Percentiles rank a stretch among this genome's conserved stretches.
Conservation (phyloP, 2,888 invertebrate genomes). For the Gryllus longicercus region DNA sequence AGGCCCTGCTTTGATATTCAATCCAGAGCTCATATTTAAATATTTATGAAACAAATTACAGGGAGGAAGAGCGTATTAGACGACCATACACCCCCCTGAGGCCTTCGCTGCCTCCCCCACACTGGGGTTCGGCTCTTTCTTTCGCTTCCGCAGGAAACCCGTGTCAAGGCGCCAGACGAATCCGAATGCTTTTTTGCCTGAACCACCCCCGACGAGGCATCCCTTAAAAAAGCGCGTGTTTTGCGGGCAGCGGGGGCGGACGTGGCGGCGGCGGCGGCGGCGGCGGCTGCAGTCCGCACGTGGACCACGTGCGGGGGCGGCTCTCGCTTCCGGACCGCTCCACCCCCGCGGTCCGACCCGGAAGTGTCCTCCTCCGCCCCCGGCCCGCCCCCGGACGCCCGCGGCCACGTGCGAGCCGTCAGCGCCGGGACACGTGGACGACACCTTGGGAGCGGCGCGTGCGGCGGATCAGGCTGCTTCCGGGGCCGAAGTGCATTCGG, state of each 20-base stretch:
- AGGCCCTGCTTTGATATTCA: neutral
- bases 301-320: conserved; percentile 4
- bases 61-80: neutral
- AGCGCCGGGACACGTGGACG: conserved; percentile 9
- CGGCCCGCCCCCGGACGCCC: neutral
- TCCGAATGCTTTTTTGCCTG: conserved; percentile 17
- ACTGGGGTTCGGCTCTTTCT: neutral
- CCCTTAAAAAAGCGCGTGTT: conserved; percentile 3
- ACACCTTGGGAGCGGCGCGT: neutral
- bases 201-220: neutral
- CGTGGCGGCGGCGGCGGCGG: neutral
- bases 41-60: neutral
- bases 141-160: neutral
- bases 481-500: neutral
- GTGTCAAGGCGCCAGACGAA: neutral
- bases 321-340: neutral
- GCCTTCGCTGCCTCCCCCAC: neutral
- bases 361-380: neutral
- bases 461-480: conserved; percentile 17
- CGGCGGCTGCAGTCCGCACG: neutral
- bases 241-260: neutral
- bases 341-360: neutral
- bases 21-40: neutral
- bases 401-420: conserved; percentile 9
- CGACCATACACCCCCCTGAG: neutral